A percentile compares a stretch with the other conserved stretches of the same genome.
Conservation (phyloP, 1,140 invertebrate genomes). For the Drosophila repletoides region DNA sequence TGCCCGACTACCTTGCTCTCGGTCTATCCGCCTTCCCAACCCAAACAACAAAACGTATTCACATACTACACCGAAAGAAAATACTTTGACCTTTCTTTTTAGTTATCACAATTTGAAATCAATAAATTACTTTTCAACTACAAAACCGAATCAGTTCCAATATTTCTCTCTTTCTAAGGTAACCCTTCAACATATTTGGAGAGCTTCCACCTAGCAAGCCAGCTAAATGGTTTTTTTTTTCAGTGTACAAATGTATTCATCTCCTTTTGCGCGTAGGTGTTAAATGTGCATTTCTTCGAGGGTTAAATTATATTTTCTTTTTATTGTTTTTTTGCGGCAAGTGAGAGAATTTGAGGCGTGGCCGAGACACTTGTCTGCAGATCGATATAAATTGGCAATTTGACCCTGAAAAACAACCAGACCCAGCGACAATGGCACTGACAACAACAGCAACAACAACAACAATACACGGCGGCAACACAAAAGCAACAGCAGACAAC, state of each 20-base stretch:
- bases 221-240: too few relatives aligned
- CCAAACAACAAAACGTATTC: too few relatives aligned
- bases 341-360: constrained; percentile 16
- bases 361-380: constrained; percentile 4
- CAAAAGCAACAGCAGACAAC: constrained; percentile 34
- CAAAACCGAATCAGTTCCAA: too few relatives aligned
- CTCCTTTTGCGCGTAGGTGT: constrained; percentile 53
- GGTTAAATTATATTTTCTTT: background rate
- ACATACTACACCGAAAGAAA: too few relatives aligned
- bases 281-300: constrained; percentile 32
- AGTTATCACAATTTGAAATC: too few relatives aligned
- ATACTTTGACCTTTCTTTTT: too few relatives aligned
- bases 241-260: too few relatives aligned
- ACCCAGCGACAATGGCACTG: constrained; percentile 16
- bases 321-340: too few relatives aligned
- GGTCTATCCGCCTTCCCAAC: background rate
- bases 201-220: too few relatives aligned
- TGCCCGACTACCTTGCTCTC: constrained; percentile 11
- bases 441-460: constrained; percentile 10
- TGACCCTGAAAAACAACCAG: constrained; percentile 63
- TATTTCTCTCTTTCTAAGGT: too few relatives aligned
- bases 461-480: constrained; percentile 43
- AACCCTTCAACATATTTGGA: too few relatives aligned
- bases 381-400: constrained; percentile 73
- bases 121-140: too few relatives aligned